phyloP scores from a whole-genome alignment of 2,888 invertebrate genomes.

The Hypercompe scribonia region DNA sequence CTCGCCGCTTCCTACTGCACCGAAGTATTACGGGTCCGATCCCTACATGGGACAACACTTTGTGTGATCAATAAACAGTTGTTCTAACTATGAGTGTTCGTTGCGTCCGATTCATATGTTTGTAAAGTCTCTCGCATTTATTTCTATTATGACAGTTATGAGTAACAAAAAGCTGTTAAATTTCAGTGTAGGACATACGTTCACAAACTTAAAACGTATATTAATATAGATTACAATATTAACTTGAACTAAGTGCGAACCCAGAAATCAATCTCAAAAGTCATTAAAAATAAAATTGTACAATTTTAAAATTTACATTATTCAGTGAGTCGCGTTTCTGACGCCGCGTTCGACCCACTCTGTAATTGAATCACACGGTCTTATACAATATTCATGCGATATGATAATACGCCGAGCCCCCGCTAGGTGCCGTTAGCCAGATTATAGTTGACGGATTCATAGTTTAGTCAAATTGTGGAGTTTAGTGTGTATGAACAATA shows the following conservation, averaged over 20 bases:
- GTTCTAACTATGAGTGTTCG: too few relatives aligned
- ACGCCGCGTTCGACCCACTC: constrained; percentile 55
- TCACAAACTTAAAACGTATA: neutral
- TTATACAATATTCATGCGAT: constrained; percentile 85
- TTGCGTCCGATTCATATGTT: too few relatives aligned
- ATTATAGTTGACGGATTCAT: constrained; percentile 69
- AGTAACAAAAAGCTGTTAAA: too few relatives aligned
- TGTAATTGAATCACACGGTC: constrained; percentile 80
- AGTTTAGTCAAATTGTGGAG: constrained; percentile 75
- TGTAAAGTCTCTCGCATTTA: too few relatives aligned
- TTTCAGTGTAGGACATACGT: too few relatives aligned
- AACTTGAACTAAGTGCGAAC: neutral
- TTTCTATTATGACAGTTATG: too few relatives aligned
- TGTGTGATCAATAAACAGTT: too few relatives aligned
- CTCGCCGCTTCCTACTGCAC: too few relatives aligned
- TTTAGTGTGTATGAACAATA: constrained; percentile 65
- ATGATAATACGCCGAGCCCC: constrained; percentile 77
- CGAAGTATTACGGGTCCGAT: too few relatives aligned
- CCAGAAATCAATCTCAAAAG: constrained; percentile 30
- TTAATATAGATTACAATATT: neutral
- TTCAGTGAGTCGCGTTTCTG: constrained; percentile 58
- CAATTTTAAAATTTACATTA: constrained; percentile 53
- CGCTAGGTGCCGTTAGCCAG: constrained; percentile 44
- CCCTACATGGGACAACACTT: too few relatives aligned
- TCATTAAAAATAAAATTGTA: constrained; percentile 43